Conservation (phyloP, 1,140 invertebrate species). For the Leptopilina boulardi region DNA sequence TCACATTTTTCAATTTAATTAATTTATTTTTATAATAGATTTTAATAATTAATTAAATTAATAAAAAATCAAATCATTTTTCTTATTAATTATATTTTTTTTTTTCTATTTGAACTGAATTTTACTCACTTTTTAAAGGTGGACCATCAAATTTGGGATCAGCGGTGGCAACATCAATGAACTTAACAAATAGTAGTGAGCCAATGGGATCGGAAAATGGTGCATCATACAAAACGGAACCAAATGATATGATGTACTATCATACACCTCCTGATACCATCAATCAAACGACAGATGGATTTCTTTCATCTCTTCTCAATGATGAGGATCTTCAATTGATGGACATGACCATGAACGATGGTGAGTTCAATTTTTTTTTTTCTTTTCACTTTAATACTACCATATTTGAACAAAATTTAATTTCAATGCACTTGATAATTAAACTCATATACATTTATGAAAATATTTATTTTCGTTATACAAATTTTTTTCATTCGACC, state of each 20-base stretch:
- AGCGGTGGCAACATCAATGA: constrained; percentile 88
- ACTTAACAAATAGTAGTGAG: constrained; percentile 82
- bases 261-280: constrained; percentile 81
- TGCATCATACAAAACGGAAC: constrained; percentile 74
- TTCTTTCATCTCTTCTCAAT: constrained; percentile 89
- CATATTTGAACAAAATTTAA: background rate
- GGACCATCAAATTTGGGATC: constrained; percentile 83
- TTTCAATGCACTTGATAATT: too few species aligned
- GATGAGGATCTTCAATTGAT: constrained; percentile 92
- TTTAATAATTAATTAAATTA: too few species aligned
- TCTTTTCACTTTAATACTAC: constrained; percentile 22
- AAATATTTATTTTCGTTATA: too few species aligned
- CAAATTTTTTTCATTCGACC: too few species aligned
- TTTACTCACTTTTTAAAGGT: constrained; percentile 74
- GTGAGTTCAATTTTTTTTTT: constrained; percentile 81
- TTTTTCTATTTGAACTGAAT: constrained; percentile 69
- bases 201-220: constrained; percentile 71
- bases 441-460: too few species aligned
- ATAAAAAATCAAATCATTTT: too few species aligned
- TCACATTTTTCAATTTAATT: too few species aligned
- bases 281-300: constrained; percentile 87
- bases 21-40: too few species aligned
- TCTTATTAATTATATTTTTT: too few species aligned
- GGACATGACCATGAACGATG: constrained; percentile 93
- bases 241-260: constrained; percentile 82